A percentile compares a stretch with the other conserved stretches of the same genome.
Conservation (phyloP, 2,113 vertebrate genomes). For the Myrmecobius fasciatus region DNA sequence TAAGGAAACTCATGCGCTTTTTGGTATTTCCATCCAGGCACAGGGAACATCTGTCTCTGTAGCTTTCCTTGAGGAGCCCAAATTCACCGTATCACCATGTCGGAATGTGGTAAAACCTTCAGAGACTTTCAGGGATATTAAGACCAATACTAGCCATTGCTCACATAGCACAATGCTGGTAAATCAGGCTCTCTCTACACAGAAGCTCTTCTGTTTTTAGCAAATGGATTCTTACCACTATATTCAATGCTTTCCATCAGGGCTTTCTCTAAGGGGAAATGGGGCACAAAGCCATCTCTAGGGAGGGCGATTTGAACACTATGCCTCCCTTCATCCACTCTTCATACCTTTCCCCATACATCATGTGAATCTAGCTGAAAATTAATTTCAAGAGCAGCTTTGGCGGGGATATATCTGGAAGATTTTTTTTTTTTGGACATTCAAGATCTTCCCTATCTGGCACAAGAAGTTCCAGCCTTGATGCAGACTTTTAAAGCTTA, state of each 20-base stretch:
- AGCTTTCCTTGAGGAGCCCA: neutral
- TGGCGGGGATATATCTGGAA: neutral
- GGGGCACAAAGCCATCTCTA: neutral
- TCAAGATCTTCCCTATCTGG: neutral
- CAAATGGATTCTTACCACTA: neutral
- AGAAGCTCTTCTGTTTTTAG: neutral
- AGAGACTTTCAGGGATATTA: neutral
- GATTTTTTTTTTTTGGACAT: neutral
- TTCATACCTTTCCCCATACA: neutral
- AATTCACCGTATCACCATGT: neutral
- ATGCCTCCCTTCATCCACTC: neutral
- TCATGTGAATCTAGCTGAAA: neutral
- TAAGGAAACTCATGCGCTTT: neutral
- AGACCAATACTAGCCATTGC: neutral
- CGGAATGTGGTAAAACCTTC: neutral
- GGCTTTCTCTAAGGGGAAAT: neutral
- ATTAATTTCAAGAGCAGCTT: neutral
- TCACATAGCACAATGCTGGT: conserved; percentile 25
- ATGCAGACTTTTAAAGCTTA: neutral
- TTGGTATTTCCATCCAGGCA: neutral
- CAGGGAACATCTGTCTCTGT: neutral
- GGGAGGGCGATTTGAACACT: neutral
- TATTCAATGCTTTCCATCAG: neutral
- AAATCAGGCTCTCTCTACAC: neutral
- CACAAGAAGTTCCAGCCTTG: neutral